Evolutionary conservation across 2,888 invertebrate species (phyloP), one percentile per base, ranked within the genome.

Genomic region (Blastobasis adustella): DNA sequence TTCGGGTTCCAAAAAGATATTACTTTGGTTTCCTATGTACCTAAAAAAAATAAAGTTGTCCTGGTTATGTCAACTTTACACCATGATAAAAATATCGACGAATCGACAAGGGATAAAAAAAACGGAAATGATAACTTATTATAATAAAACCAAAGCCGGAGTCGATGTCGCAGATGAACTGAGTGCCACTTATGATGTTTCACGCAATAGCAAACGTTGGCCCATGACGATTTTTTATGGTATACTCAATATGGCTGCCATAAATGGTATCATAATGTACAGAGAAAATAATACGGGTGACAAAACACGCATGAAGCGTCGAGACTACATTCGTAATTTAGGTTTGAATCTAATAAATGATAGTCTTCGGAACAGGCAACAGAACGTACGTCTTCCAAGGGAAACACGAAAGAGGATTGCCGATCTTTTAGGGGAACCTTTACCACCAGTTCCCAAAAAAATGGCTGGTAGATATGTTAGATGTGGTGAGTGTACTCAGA

Each of bases 31-130:
- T 72, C 67, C 41, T 67, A 67, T 52, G 58, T 63, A 10, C 63
- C 69, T 46, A 67, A 65, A 53, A 58, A 58, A 56, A 59, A 60
- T 45, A 69, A 70, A 57, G 60, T 63, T 53, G 65, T 71, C 39
- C 10, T 67, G 39, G 49, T 64, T 45, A 48, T 71, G 54, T 71
- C 69, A 45, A 60, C 58, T n/a, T 44, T 68, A 42, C 67, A 71
- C 55, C 60, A 64, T 55, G 62, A 65, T 51, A 53, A 59, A 39
- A 55, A 54, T 41, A 66, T 70, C 48, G 65, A 71, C 58, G 38
- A 49, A 51, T 44, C 57, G 47, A 65, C 63, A 48, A 58, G 57
- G 37, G 55, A 58, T 9, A 54, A 60, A 54, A 51, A 70, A 62
- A 55, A 64, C 66, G 40, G 59, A 63, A 49, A 67, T 67, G 36